phyloP scores from a whole-genome alignment of 1,140 invertebrate species.

The Leptinotarsa lineolata region DNA sequence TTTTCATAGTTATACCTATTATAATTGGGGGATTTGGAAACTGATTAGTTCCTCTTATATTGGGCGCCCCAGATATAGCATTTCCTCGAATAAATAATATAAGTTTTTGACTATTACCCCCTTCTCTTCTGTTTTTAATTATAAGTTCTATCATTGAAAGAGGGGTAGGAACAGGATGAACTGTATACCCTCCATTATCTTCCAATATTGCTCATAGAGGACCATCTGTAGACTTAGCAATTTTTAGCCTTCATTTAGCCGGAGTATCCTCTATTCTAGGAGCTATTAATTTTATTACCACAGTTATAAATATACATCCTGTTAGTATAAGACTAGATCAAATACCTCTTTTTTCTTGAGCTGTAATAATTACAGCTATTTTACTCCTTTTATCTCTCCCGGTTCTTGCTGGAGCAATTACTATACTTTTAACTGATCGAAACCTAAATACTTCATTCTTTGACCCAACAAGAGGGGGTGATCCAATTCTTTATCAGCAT shows the following conservation, averaged over 20 bases:
- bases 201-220: constrained; percentile 62
- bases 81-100: constrained; percentile 80
- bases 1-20: constrained; percentile 78
- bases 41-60: constrained; percentile 74
- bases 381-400: constrained; percentile 68
- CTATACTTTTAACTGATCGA: constrained; percentile 72
- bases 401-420: constrained; percentile 74
- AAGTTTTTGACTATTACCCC: constrained; percentile 74
- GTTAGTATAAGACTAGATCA: constrained; percentile 58
- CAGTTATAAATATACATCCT: constrained; percentile 64
- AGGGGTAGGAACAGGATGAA: constrained; percentile 70
- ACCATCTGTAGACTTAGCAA: constrained; percentile 67
- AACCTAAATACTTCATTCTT: constrained; percentile 75
- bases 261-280: constrained; percentile 71
- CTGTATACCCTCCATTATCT: constrained; percentile 70
- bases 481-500: constrained; percentile 56
- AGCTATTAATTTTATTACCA: constrained; percentile 69
- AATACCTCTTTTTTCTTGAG: constrained; percentile 68
- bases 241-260: constrained; percentile 70
- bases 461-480: constrained; percentile 68
- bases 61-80: constrained; percentile 73
- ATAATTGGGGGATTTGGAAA: constrained; percentile 81
- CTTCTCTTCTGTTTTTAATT: constrained; percentile 65
- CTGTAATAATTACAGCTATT: constrained; percentile 70
- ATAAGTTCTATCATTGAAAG: constrained; percentile 62